Evolutionary conservation across 1,140 invertebrate species (phyloP).

Genomic region (Aphelinus atriplicis): DNA sequence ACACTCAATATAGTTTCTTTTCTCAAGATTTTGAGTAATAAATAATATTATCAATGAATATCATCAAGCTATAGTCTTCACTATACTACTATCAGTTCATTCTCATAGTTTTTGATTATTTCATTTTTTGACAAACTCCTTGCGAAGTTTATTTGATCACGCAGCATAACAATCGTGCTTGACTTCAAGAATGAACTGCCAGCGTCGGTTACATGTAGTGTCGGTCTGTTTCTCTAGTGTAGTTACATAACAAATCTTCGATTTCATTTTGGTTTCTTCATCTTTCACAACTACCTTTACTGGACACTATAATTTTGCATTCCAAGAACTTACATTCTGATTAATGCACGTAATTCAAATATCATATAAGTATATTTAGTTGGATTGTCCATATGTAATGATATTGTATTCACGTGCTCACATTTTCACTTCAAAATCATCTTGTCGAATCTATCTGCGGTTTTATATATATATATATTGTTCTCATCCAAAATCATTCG

Average conservation of each 20-base stretch:
- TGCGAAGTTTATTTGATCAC: slow-evolving; percentile 1
- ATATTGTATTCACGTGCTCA: slow-evolving; percentile 35
- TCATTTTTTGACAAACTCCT: not conserved
- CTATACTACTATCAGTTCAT: not conserved
- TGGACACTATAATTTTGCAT: slow-evolving; percentile 21
- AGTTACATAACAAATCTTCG: too few species aligned
- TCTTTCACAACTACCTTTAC: slow-evolving; percentile 3
- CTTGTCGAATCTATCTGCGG: not conserved
- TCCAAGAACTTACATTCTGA: slow-evolving; percentile 7
- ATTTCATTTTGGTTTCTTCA: too few species aligned
- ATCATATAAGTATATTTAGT: slow-evolving; percentile 26
- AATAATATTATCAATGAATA: not conserved
- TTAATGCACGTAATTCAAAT: slow-evolving; percentile 25
- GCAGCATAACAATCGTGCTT: not conserved
- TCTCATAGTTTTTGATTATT: not conserved
- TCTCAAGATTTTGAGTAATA: not conserved
- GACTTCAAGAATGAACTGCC: too few species aligned
- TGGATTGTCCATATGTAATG: slow-evolving; percentile 39
- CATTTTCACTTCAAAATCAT: slow-evolving; percentile 6
- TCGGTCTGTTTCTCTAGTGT: too few species aligned
- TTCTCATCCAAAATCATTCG: slow-evolving; percentile 9
- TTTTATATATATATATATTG: not conserved
- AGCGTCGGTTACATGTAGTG: too few species aligned
- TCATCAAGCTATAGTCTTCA: too few species aligned
- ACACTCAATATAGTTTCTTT: not conserved